phyloP scores from a whole-genome alignment of 2,888 invertebrate genomes.

The Ormyrus labotus region DNA sequence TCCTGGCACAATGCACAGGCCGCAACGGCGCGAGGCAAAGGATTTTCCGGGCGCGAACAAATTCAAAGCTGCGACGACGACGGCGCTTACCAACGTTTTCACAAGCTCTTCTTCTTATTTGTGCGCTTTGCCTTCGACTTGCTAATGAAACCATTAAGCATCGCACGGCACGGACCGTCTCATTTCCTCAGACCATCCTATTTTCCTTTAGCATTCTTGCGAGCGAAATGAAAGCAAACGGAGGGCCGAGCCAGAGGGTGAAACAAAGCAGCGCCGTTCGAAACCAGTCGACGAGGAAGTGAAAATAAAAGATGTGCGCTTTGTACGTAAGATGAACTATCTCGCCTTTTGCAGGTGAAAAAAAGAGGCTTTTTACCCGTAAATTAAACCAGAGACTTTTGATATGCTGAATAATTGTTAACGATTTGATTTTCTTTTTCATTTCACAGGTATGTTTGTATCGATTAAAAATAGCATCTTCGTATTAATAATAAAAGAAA shows the following conservation, averaged over 20 bases:
- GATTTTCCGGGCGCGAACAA: slow-evolving; percentile 21
- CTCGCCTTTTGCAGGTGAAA: slow-evolving; percentile 5
- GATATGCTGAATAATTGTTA: no score
- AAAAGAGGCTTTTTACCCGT: slow-evolving; percentile 22
- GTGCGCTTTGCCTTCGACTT: slow-evolving; percentile 53
- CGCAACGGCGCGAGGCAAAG: background rate
- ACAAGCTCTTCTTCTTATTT: slow-evolving; percentile 51
- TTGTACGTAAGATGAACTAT: slow-evolving; percentile 46
- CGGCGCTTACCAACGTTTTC: background rate
- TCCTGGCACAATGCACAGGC: background rate
- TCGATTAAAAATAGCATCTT: no score
- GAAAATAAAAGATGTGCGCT: background rate
- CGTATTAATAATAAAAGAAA: no score
- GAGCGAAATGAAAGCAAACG: slow-evolving; percentile 43
- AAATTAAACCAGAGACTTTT: slow-evolving; percentile 19
- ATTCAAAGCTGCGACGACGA: slow-evolving; percentile 25
- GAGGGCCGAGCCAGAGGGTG: background rate
- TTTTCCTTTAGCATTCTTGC: slow-evolving; percentile 63
- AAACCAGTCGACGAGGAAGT: no score
- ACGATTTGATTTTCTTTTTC: no score
- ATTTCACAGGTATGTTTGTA: no score
- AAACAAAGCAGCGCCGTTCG: background rate
- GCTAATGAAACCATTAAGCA: slow-evolving; percentile 69
- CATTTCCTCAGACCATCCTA: slow-evolving; percentile 65
- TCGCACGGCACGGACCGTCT: slow-evolving; percentile 61